These are phyloP conservation scores for Erynnis tages DNA, from an alignment of 2,888 invertebrate species.

Conservation along the genomic window DNA sequence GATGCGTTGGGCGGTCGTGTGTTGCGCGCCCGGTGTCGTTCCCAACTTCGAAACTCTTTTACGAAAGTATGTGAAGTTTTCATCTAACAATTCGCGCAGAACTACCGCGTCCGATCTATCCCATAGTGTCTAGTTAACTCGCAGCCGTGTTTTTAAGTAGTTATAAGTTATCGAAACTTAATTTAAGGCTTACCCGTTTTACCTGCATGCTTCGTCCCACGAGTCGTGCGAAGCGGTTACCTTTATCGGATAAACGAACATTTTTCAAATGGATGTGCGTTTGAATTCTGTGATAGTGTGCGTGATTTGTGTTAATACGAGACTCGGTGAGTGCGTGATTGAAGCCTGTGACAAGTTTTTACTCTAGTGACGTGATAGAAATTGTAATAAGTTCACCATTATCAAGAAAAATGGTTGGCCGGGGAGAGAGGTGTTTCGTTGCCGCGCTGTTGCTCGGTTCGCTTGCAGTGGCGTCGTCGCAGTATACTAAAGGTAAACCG, in stretches of 20 bases:
- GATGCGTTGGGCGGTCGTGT: slow-evolving; percentile 73
- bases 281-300: slow-evolving; percentile 75
- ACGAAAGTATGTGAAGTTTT: slow-evolving; percentile 79
- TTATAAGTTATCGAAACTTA: slow-evolving; percentile 75
- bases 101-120: slow-evolving; percentile 52
- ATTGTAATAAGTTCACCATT: slow-evolving; percentile 53
- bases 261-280: slow-evolving; percentile 80
- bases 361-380: slow-evolving; percentile 66
- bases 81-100: slow-evolving; percentile 59
- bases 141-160: slow-evolving; percentile 58
- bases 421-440: slow-evolving; percentile 62
- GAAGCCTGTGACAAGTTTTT: slow-evolving; percentile 70
- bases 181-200: slow-evolving; percentile 74
- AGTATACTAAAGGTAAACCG: slow-evolving; percentile 73
- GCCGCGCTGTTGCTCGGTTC: slow-evolving; percentile 63
- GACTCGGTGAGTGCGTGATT: slow-evolving; percentile 63
- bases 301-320: slow-evolving; percentile 70
- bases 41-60: slow-evolving; percentile 74
- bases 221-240: slow-evolving; percentile 70
- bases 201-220: slow-evolving; percentile 78
- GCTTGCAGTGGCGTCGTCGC: slow-evolving; percentile 67
- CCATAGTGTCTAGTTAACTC: slow-evolving; percentile 57
- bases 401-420: slow-evolving; percentile 63
- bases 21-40: slow-evolving; percentile 55
- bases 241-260: slow-evolving; percentile 78